Evolutionary conservation across 2,113 vertebrate species (phyloP).

Genomic region (Cavia aperea): DNA sequence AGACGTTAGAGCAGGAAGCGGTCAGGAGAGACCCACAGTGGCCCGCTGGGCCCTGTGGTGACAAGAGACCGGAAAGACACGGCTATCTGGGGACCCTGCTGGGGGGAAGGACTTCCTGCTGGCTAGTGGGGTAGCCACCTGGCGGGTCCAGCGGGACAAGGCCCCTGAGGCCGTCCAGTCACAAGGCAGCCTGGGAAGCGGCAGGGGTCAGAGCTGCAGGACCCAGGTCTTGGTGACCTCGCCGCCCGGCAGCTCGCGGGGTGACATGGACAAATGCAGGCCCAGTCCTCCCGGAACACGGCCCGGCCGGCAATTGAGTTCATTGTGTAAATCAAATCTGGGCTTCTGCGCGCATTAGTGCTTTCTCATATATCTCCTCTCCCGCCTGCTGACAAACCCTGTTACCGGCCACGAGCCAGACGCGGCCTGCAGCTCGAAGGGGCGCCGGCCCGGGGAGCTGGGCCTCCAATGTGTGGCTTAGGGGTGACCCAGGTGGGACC

Average conservation of each 20-base stretch:
- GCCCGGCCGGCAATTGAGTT: constrained; percentile 75
- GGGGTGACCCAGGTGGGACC: not conserved
- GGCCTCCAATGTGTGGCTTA: not conserved
- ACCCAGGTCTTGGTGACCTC: fast-evolving
- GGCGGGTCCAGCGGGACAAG: fast-evolving
- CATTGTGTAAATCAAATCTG: constrained; percentile 77
- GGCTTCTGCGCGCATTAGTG: constrained; percentile 75
- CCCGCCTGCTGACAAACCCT: constrained; percentile 70
- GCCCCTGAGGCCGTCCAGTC: not conserved
- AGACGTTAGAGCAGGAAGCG: fast-evolving
- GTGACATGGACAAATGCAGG: constrained; percentile 61
- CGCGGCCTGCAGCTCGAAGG: not conserved
- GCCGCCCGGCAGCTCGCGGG: constrained; percentile 23
- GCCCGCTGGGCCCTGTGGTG: not conserved
- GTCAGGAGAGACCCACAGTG: not conserved
- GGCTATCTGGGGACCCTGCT: not conserved
- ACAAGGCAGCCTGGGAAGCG: not conserved
- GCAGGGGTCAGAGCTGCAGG: not conserved
- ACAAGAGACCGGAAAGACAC: not conserved
- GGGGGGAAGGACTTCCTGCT: not conserved
- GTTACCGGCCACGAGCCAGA: constrained; percentile 68
- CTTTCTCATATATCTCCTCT: constrained; percentile 73
- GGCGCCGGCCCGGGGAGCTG: not conserved
- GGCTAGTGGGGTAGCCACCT: fast-evolving
- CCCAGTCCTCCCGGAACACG: constrained; percentile 69